Conservation (phyloP, 2,888 invertebrate genomes). For the Callimorpha dominula region DNA sequence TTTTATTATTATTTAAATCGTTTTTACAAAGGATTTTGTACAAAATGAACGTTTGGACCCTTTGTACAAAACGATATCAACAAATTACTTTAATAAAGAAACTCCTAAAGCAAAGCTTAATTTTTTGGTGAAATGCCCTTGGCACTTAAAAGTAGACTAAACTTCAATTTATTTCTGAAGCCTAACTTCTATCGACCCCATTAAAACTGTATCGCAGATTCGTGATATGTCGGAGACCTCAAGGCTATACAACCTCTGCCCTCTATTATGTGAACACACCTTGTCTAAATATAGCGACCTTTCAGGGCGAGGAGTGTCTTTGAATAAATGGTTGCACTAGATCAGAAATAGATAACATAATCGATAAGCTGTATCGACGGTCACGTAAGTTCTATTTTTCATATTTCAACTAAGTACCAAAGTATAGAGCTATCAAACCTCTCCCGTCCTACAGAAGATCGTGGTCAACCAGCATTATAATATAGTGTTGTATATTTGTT, state of each 20-base stretch:
- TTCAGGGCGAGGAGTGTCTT: constrained; percentile 14
- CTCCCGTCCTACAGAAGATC: not conserved
- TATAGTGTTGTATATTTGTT: too few species aligned
- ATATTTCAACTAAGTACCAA: not conserved
- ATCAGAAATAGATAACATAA: constrained; percentile 20
- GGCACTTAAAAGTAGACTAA: not conserved
- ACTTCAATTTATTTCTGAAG: constrained; percentile 16
- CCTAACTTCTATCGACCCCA: constrained; percentile 16
- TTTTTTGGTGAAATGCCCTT: constrained; percentile 1
- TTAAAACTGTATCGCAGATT: constrained; percentile 37
- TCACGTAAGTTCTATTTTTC: not conserved
- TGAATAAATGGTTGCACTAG: constrained; percentile 18
- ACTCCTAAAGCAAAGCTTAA: not conserved
- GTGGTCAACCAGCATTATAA: too few species aligned
- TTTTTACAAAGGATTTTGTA: too few species aligned
- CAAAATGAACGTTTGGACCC: not conserved
- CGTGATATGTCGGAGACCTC: constrained; percentile 44
- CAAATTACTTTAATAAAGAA: not conserved
- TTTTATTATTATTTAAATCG: not conserved
- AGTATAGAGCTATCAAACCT: not conserved
- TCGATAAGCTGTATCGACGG: not conserved
- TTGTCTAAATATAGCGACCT: constrained; percentile 27
- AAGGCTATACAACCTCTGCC: constrained; percentile 12
- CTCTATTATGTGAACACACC: constrained; percentile 14
- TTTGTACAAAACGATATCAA: not conserved